These are phyloP conservation scores for Larimichthys polyactis DNA, from an alignment of 2,113 vertebrate species.

Conservation along the genomic window DNA sequence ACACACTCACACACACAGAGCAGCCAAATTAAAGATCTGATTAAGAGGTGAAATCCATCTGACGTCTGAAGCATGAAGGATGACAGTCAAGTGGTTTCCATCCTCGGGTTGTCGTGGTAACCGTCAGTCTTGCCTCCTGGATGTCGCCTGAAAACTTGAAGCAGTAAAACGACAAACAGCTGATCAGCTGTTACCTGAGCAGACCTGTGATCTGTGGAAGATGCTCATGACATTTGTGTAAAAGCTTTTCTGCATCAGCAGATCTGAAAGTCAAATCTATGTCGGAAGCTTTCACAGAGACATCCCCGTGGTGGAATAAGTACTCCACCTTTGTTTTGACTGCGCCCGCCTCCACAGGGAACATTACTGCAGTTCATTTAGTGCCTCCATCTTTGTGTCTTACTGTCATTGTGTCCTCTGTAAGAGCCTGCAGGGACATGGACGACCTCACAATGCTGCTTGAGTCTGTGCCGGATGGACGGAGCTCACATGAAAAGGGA, in stretches of 20 bases:
- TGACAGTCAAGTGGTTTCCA: constrained; percentile 30
- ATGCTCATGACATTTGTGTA: constrained; percentile 39
- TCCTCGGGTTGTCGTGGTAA: constrained; percentile 66
- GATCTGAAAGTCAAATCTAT: constrained; percentile 37
- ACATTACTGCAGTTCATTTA: constrained; percentile 58
- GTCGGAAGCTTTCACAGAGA: constrained; percentile 27
- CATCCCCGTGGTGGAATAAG: constrained; percentile 64
- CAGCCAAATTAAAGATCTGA: neutral
- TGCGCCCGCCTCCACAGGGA: constrained; percentile 59
- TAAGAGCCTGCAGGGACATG: constrained; percentile 23
- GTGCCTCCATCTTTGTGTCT: constrained; percentile 11
- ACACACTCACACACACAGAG: too few relatives aligned
- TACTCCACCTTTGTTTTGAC: constrained; percentile 64
- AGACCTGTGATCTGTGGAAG: constrained; percentile 57
- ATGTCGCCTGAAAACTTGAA: constrained; percentile 19
- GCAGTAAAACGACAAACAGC: constrained; percentile 45
- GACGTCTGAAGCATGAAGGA: neutral
- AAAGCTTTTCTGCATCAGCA: constrained; percentile 72
- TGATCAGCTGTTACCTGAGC: constrained; percentile 28
- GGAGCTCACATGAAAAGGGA: neutral
- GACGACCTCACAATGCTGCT: constrained; percentile 38
- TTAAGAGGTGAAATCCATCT: neutral
- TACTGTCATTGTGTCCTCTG: constrained; percentile 31
- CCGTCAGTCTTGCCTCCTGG: constrained; percentile 37
- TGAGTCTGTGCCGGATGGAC: constrained; percentile 22